Percentiles rank a stretch among this genome's conserved stretches.
Conservation (phyloP, 2,888 invertebrate genomes). For the Cheilosia grossa region DNA sequence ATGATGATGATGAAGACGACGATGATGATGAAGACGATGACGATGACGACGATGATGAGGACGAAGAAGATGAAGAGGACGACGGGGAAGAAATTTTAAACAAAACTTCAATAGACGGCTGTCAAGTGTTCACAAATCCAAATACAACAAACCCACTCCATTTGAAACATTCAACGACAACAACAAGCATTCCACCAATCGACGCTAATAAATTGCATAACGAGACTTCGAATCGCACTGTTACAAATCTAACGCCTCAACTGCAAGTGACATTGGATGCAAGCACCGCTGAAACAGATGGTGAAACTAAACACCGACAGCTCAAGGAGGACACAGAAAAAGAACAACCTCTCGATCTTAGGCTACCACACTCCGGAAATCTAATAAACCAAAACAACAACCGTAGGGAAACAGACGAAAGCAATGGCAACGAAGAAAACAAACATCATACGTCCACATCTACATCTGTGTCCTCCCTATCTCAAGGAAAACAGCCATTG, state of each 20-base stretch:
- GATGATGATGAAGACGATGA: slow-evolving; percentile 61
- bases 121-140: slow-evolving; percentile 82
- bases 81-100: slow-evolving; percentile 77
- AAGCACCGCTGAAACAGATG: slow-evolving; percentile 43
- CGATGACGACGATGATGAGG: slow-evolving; percentile 77
- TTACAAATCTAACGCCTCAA: slow-evolving; percentile 38
- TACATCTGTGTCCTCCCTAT: slow-evolving; percentile 1
- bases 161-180: slow-evolving; percentile 80
- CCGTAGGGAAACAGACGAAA: slow-evolving; percentile 49
- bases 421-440: slow-evolving; percentile 54
- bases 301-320: slow-evolving; percentile 44
- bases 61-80: slow-evolving; percentile 78
- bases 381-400: slow-evolving; percentile 72
- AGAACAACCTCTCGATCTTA: slow-evolving; percentile 62
- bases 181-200: slow-evolving; percentile 19
- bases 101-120: slow-evolving; percentile 80
- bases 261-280: slow-evolving; percentile 30
- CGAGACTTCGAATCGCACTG: slow-evolving; percentile 33
- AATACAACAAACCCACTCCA: slow-evolving; percentile 78
- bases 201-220: slow-evolving; percentile 18
- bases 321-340: slow-evolving; percentile 17
- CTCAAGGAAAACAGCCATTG: slow-evolving; percentile 32
- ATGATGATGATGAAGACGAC: slow-evolving; percentile 44
- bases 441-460: slow-evolving; percentile 48
- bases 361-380: slow-evolving; percentile 52